Base-by-base conservation (phyloP, 2,797 vertebrate species). In the Danio tinwini region DNA sequence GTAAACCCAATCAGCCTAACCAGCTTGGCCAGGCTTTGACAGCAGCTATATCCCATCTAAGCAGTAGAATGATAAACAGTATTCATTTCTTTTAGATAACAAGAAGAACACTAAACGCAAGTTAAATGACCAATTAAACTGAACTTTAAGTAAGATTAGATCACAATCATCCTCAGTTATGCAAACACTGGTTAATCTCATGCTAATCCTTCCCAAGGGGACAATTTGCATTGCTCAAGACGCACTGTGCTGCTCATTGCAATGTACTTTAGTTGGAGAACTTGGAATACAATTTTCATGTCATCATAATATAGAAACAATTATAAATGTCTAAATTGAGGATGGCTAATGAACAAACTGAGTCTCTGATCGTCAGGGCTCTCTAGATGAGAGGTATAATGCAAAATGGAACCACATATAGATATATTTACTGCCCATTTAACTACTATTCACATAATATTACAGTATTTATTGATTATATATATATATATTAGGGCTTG, bases 151-250 rank as follows among this genome's bases (percentile, higher is more conserved):
- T 74, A 61, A 74, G 63, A 73, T 84, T 81, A 81, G 53, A 67
- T 78, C 74, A 73, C 62, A 73, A 13, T 56, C 63, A 74, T 56
- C 75, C 63, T 77, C 29, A 21, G 19, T 62, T 62, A 78, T 72
- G 63, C 74, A 83, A 83, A 80, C 29, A 77, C 53, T 62, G 39
- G 40, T 65, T 83, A 81, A 77, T 77, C 82, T 77, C 44, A 73
- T 29, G 78, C 62, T 83, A 83, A 83, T 81, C 68, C 74, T 58
- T 83, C 74, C 82, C 55, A 56, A 29, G 39, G 68, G 78, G 62
- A 21, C 40, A 42, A 55, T 50, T 37, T 77, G n/a, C 50, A 58
- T 64, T 19, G 55, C 49, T 45, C 39, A 79, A 19, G 14, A 64
- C 14, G 3, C 50, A 61, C 64, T 52, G 7, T 14, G 13, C 52